Evolutionary conservation across 2,797 vertebrate genomes (phyloP).

Genomic region (Pangasius djambal): DNA sequence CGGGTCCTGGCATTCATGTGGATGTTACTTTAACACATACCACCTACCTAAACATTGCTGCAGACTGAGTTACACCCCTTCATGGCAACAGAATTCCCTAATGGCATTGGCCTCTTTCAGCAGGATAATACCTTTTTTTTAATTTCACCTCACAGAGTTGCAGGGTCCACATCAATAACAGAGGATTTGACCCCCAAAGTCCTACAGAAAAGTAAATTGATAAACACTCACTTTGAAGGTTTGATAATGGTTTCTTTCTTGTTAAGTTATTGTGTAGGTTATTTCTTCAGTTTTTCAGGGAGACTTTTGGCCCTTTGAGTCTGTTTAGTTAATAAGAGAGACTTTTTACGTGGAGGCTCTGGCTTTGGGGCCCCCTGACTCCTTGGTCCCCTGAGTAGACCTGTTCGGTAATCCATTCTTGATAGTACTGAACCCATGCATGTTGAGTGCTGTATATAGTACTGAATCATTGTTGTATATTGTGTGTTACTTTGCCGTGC

Average conservation of each 20-base stretch:
- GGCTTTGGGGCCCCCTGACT: neutral
- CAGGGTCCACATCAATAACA: neutral
- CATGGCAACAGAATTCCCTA: no score
- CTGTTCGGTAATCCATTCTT: neutral
- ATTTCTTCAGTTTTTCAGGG: neutral
- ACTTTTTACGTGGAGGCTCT: neutral
- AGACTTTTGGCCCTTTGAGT: neutral
- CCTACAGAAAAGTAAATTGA: neutral
- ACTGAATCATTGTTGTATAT: neutral
- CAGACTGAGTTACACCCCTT: no score
- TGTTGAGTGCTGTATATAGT: neutral
- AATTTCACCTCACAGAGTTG: neutral
- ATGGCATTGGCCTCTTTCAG: no score
- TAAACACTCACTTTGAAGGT: neutral
- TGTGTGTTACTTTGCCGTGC: slow-evolving; percentile 43
- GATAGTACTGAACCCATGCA: neutral
- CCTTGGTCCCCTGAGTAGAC: neutral
- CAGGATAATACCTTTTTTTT: no score
- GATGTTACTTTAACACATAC: no score
- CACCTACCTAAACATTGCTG: no score
- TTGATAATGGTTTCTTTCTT: neutral
- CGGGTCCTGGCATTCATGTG: no score
- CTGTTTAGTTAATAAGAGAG: neutral
- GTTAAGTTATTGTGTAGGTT: neutral
- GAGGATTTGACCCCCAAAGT: neutral